These are phyloP conservation scores for Podarcis lilfordi DNA, from an alignment of 2,797 vertebrate species.

Conservation along the genomic window DNA sequence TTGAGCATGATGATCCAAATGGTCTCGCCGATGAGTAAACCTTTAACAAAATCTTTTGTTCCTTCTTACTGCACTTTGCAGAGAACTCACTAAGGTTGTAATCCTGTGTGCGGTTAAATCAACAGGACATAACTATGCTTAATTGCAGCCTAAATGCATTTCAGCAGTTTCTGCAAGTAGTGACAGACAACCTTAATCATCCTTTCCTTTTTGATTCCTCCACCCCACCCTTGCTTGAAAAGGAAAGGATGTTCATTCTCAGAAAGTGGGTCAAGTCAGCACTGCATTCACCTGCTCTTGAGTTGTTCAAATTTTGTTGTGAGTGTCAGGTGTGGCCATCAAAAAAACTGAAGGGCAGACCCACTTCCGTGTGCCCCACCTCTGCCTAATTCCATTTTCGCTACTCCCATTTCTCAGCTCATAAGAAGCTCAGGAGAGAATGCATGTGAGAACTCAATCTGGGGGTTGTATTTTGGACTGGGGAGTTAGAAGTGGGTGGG, in stretches of 20 bases:
- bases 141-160: slow-evolving; percentile 6
- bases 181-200: background rate
- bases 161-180: slow-evolving; percentile 6
- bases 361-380: background rate
- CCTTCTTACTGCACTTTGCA: background rate
- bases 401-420: background rate
- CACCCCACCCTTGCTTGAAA: background rate
- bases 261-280: background rate
- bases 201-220: background rate
- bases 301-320: background rate
- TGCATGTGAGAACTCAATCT: background rate
- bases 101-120: background rate
- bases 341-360: background rate
- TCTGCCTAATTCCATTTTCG: background rate
- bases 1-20: background rate
- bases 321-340: background rate
- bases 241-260: background rate
- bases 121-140: background rate
- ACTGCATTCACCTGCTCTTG: background rate
- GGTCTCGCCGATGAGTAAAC: background rate
- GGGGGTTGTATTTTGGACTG: background rate
- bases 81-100: background rate
- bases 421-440: background rate
- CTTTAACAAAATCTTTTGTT: background rate
- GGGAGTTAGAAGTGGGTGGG: background rate